Evolutionary conservation across 1,140 invertebrate species (phyloP).

Genomic region (Sitophilus oryzae): DNA sequence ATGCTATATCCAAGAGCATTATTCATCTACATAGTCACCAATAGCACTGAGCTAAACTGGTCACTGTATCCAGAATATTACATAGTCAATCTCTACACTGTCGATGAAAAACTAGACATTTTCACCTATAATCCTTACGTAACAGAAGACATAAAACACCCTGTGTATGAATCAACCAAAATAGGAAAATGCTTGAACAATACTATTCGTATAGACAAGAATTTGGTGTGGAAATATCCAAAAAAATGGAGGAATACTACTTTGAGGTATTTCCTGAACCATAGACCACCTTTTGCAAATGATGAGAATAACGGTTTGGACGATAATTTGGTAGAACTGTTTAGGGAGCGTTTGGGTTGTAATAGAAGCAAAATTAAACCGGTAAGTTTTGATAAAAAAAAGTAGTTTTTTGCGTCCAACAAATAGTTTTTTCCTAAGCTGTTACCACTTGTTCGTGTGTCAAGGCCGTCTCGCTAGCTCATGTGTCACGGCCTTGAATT

Average conservation of each 20-base stretch:
- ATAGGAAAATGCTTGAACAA: slow-evolving; percentile 9
- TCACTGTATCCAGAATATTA: not conserved
- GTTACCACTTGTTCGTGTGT: too few relatives aligned
- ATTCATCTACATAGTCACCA: not conserved
- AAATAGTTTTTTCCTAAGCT: too few relatives aligned
- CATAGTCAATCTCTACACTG: not conserved
- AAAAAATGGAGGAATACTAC: slow-evolving; percentile 18
- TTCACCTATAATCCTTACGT: slow-evolving; percentile 10
- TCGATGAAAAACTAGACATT: slow-evolving; percentile 3
- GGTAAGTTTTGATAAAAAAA: too few relatives aligned
- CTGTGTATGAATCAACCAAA: slow-evolving; percentile 3
- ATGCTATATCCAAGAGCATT: not conserved
- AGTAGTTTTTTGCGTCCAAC: too few relatives aligned
- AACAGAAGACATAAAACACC: slow-evolving; percentile 10
- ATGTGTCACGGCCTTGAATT: too few relatives aligned
- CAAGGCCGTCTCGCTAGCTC: too few relatives aligned
- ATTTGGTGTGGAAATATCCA: not conserved
- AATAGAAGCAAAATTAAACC: too few relatives aligned
- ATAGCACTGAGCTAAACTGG: not conserved
- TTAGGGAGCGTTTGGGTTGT: too few relatives aligned
- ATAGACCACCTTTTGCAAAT: slow-evolving; percentile 4
- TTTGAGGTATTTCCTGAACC: slow-evolving; percentile 1
- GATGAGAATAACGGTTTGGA: slow-evolving; percentile 6
- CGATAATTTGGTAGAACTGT: slow-evolving; percentile 8
- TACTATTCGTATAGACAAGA: too few relatives aligned